Evolutionary conservation across 2,888 invertebrate genomes (phyloP), one percentile per base, ranked within the genome.

Genomic region (Apoderus coryli): DNA sequence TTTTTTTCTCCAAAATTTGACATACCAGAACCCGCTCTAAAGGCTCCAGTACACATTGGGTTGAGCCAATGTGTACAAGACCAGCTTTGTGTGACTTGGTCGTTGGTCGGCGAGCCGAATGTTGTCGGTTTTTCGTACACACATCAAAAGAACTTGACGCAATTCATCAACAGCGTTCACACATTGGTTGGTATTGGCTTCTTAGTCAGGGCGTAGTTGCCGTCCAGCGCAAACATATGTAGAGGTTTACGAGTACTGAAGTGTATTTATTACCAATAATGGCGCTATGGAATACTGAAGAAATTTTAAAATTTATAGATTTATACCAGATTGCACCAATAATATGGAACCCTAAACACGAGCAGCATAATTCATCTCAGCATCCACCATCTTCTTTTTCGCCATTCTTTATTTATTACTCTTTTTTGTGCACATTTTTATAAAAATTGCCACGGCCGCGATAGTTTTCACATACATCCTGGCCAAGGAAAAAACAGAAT

Each of bases 321-420:
- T 24, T 24, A 13, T 24, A n/a, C 10, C 10, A 24, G 13, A 24
- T 12, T 24, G 13, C 11, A 12, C 4, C n/a, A n/a, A n/a, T n/a
- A n/a, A n/a, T n/a, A n/a, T n/a, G n/a, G n/a, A n/a, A n/a, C n/a
- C n/a, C n/a, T n/a, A n/a, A n/a, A n/a, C n/a, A n/a, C n/a, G n/a
- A n/a, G n/a, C n/a, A n/a, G n/a, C n/a, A n/a, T n/a, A 24, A 13
- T 12, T 24, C 11, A 24, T 24, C 7, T 14, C 14, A 26, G 14
- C 26, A 26, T 26, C 26, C 14, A 26, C 4, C 26, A 26, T 10
- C 26, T 26, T 14, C 25, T 25, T 26, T 26, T 26, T 5, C 13
- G 14, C 26, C 14, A 26, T 26, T 26, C 16, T 14, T 25, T 14
- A 15, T 26, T 4, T 15, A 26, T 26, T 14, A 25, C 25, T 25